phyloP scores from a whole-genome alignment of 2,113 vertebrate genomes.

The Callipepla squamata region DNA sequence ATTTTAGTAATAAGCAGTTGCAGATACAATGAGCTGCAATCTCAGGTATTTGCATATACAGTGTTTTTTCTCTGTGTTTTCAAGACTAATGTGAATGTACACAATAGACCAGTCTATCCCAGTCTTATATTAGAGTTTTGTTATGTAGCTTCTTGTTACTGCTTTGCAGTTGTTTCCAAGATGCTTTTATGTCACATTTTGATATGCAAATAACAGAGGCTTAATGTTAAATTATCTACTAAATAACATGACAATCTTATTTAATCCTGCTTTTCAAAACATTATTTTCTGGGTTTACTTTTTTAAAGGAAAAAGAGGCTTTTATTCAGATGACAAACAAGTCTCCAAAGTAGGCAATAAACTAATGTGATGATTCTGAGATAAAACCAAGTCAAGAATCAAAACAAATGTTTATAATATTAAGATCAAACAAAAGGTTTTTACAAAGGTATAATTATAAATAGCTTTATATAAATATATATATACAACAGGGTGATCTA shows the following conservation, averaged over 20 bases:
- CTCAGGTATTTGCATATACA: not conserved
- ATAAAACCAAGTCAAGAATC: not conserved
- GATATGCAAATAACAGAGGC: slow-evolving; percentile 55
- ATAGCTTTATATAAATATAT: not conserved
- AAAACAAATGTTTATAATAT: not conserved
- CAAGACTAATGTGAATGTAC: not conserved
- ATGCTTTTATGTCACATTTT: slow-evolving; percentile 55
- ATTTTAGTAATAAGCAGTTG: not conserved
- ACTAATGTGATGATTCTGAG: not conserved
- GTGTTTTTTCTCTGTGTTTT: not conserved
- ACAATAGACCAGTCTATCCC: not conserved
- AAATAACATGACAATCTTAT: slow-evolving; percentile 24
- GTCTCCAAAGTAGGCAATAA: not conserved
- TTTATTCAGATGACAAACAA: not conserved
- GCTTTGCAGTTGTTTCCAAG: slow-evolving; percentile 21
- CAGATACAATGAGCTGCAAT: not conserved
- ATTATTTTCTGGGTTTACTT: not conserved
- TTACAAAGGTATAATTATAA: not conserved
- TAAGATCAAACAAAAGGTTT: not conserved
- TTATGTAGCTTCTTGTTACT: slow-evolving; percentile 6
- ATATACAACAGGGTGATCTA: not conserved
- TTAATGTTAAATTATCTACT: slow-evolving; percentile 38
- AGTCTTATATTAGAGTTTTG: not conserved
- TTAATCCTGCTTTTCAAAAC: slow-evolving; percentile 41
- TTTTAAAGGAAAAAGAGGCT: not conserved